A percentile compares a stretch with the other conserved stretches of the same genome.
These are phyloP conservation scores for Cassiopea xamachana DNA, from an alignment of 30 jellyfish, hydroid and myxozoan genomes.

Conservation along the genomic window DNA sequence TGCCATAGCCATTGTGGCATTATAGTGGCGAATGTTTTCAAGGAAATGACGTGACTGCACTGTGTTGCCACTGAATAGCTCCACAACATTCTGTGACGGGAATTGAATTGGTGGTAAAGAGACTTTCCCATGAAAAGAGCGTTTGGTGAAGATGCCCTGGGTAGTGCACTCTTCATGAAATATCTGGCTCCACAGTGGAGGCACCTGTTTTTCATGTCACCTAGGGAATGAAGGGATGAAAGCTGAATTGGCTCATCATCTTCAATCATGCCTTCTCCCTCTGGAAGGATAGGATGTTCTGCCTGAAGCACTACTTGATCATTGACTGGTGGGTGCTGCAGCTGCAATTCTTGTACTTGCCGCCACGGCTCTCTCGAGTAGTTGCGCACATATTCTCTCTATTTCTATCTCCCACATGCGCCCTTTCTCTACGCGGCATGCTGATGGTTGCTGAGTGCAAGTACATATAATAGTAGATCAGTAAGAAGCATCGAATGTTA, in stretches of 20 bases:
- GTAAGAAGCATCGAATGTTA: too few relatives aligned
- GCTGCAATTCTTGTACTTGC: background rate
- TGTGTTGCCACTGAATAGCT: too few relatives aligned
- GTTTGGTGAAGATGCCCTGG: background rate
- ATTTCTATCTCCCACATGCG: background rate
- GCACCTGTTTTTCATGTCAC: constrained; percentile 25
- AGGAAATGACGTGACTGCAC: constrained; percentile 8
- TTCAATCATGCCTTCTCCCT: constrained; percentile 3
- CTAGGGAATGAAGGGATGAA: constrained; percentile 29
- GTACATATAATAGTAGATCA: too few relatives aligned
- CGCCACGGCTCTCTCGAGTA: background rate
- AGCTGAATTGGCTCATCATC: constrained; percentile 13
- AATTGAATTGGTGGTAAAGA: background rate
- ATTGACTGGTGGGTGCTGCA: background rate
- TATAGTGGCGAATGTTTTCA: too few relatives aligned
- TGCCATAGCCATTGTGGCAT: too few relatives aligned
- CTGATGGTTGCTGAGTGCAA: too few relatives aligned
- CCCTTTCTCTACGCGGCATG: too few relatives aligned
- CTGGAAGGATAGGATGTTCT: background rate
- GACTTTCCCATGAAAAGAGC: background rate
- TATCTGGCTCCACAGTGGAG: constrained; percentile 7
- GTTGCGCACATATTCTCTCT: background rate
- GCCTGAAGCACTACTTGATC: background rate
- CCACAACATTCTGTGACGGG: background rate
- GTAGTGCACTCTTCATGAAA: background rate